A percentile compares a stretch with the other conserved stretches of the same genome.
These are phyloP conservation scores for Acholoe squamosa DNA, from an alignment of 2,888 invertebrate genomes.

Conservation along the genomic window DNA sequence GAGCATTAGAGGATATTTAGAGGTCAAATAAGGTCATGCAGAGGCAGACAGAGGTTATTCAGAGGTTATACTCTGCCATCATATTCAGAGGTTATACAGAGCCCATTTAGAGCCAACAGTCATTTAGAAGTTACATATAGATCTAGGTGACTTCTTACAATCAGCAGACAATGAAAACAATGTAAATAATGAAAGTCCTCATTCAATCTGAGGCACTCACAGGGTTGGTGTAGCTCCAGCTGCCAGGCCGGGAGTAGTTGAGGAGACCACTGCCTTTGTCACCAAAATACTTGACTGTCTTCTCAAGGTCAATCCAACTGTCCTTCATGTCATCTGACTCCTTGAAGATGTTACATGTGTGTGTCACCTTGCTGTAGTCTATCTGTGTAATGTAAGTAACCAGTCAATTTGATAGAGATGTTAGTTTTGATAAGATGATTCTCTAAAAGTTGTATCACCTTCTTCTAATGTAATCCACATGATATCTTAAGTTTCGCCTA, in stretches of 20 bases:
- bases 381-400: too few species aligned
- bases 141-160: background rate
- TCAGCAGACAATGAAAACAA: background rate
- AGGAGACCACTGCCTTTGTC: constrained; percentile 94
- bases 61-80: background rate
- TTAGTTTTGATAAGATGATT: too few species aligned
- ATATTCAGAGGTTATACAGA: background rate
- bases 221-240: constrained; percentile 67
- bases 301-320: constrained; percentile 95
- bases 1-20: background rate
- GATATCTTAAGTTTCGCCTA: too few species aligned
- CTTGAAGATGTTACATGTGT: constrained; percentile 95
- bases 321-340: constrained; percentile 97
- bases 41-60: background rate
- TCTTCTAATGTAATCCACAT: too few species aligned
- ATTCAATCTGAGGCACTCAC: constrained; percentile 62
- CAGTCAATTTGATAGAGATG: too few species aligned
- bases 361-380: constrained; percentile 87
- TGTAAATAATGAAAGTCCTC: background rate
- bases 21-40: background rate
- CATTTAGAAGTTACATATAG: background rate
- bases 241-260: constrained; percentile 86
- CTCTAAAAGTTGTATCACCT: too few species aligned
- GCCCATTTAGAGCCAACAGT: background rate
- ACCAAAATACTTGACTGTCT: constrained; percentile 96